Conservation (phyloP, 2,113 vertebrate species). For the Astatoreochromis straeleni region DNA sequence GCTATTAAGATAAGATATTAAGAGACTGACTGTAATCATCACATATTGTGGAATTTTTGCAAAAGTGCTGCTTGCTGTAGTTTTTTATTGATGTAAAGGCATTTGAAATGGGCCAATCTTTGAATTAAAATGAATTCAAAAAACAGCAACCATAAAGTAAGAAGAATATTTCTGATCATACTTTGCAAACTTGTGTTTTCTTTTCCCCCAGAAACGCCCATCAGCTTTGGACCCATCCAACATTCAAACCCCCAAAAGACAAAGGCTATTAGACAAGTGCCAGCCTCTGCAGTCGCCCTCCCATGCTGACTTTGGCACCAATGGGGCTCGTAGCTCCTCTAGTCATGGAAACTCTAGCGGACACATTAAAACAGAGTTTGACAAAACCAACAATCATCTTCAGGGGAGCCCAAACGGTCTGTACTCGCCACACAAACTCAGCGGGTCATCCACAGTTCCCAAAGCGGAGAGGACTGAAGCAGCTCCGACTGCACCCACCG, state of each 20-base stretch:
- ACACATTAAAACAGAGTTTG: constrained; percentile 54
- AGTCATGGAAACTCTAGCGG: constrained; percentile 35
- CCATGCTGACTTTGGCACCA: constrained; percentile 39
- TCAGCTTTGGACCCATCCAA: constrained; percentile 58
- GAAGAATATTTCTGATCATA: not conserved
- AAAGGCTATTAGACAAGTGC: constrained; percentile 61
- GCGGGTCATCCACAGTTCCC: constrained; percentile 8
- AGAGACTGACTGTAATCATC: not conserved
- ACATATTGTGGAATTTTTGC: not conserved
- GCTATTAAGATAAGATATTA: not conserved
- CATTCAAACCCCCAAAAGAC: constrained; percentile 71
- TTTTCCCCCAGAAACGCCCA: constrained; percentile 68
- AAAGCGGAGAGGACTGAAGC: constrained; percentile 47
- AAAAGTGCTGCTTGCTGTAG: not conserved
- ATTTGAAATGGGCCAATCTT: not conserved
- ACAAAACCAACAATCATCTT: constrained; percentile 48
- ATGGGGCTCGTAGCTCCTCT: constrained; percentile 22
- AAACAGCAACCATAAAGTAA: not conserved
- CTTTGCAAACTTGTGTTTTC: not conserved
- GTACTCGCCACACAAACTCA: constrained; percentile 57
- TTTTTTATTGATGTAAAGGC: not conserved
- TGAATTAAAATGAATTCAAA: not conserved
- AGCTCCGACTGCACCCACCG: constrained; percentile 3
- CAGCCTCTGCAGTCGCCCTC: constrained; percentile 55
- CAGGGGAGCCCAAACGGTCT: constrained; percentile 57